These are phyloP conservation scores for Antrozous pallidus DNA, from an alignment of 2,797 vertebrate genomes.

Conservation along the genomic window DNA sequence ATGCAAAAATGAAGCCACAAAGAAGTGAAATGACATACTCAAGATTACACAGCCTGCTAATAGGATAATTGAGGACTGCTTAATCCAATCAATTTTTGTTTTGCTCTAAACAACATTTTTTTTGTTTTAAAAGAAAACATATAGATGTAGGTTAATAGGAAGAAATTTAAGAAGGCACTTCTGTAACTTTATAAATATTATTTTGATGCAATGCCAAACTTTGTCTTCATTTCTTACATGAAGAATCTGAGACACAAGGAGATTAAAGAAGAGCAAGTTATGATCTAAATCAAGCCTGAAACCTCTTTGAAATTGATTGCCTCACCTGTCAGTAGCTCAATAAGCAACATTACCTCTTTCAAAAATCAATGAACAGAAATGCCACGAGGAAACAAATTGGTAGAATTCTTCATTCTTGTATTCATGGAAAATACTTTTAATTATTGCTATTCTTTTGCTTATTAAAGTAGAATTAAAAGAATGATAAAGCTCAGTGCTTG, in stretches of 20 bases:
- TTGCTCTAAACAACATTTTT: neutral
- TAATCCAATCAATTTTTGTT: neutral
- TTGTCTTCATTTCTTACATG: constrained; percentile 39
- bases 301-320: constrained; percentile 33
- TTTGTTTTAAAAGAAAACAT: constrained; percentile 18
- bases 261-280: neutral
- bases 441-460: neutral
- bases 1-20: neutral
- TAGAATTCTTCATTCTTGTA: neutral
- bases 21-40: neutral
- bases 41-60: neutral
- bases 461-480: neutral
- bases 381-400: neutral
- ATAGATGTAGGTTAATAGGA: neutral
- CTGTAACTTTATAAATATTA: constrained; percentile 20
- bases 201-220: neutral
- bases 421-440: neutral
- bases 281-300: constrained; percentile 20
- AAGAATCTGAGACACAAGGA: constrained; percentile 8
- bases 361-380: constrained; percentile 5
- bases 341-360: constrained; percentile 18
- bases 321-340: constrained; percentile 13
- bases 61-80: neutral
- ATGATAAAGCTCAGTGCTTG: neutral
- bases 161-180: constrained; percentile 25